phyloP scores from a whole-genome alignment of 1,140 invertebrate species.

The Drosophila yakuba region DNA sequence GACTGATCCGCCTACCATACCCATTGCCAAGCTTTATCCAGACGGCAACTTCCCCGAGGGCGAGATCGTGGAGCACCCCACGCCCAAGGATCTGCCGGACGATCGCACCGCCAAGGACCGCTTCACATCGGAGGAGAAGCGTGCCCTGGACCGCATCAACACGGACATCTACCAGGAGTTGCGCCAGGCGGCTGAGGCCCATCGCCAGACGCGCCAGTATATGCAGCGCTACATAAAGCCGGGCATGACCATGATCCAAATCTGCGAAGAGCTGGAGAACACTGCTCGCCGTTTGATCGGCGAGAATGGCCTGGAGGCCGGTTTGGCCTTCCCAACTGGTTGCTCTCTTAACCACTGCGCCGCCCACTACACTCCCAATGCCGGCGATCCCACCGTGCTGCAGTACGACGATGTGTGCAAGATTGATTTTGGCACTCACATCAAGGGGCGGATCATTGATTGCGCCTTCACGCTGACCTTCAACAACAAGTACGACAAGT shows the following conservation, averaged over 20 bases:
- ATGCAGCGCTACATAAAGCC: constrained; percentile 97
- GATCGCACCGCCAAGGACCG: constrained; percentile 94
- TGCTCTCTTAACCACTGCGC: constrained; percentile 99
- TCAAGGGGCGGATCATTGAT: constrained; percentile 99
- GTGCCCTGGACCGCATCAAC: constrained; percentile 91
- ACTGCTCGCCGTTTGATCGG: constrained; percentile 96
- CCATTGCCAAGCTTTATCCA: constrained; percentile 93
- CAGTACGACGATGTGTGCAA: constrained; percentile 99
- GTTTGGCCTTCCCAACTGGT: constrained; percentile 99
- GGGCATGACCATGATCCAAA: constrained; percentile 99
- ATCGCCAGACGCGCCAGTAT: constrained; percentile 97
- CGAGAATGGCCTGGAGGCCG: constrained; percentile 98
- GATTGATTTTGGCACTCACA: constrained; percentile 99
- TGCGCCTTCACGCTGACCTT: constrained; percentile 99
- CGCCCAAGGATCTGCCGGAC: constrained; percentile 87
- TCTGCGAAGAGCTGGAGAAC: constrained; percentile 98
- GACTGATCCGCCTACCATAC: constrained; percentile 94
- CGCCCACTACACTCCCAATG: constrained; percentile 99
- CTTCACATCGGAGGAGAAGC: constrained; percentile 96
- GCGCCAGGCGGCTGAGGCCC: constrained; percentile 97
- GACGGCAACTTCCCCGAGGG: constrained; percentile 93
- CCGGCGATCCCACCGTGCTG: constrained; percentile 97
- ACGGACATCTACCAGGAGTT: constrained; percentile 98
- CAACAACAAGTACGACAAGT: constrained; percentile 97
- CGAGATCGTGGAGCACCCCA: constrained; percentile 91